These are phyloP conservation scores for Bombus polaris DNA, from an alignment of 1,140 invertebrate genomes.

Conservation along the genomic window DNA sequence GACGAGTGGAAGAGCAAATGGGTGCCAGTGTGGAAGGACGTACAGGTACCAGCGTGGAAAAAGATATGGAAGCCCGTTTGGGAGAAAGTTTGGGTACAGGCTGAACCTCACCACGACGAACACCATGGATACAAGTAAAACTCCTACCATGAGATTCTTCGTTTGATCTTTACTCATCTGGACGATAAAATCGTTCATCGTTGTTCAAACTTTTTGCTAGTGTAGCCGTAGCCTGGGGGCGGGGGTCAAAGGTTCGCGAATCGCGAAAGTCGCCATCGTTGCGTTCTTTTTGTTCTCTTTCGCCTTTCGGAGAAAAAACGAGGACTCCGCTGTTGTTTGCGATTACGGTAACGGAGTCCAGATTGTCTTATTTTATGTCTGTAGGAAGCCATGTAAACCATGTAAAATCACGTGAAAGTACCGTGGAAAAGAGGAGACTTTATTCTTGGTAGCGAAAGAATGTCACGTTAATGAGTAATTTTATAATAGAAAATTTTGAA, in stretches of 20 bases:
- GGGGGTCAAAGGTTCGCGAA: not conserved
- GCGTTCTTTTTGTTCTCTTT: not conserved
- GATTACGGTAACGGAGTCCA: not conserved
- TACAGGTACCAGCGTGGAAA: constrained; percentile 88
- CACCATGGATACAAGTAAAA: constrained; percentile 70
- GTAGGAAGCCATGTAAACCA: not conserved
- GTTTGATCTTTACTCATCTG: constrained; percentile 20
- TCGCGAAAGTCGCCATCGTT: constrained; percentile 6
- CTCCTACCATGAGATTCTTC: not conserved
- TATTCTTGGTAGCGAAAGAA: not conserved
- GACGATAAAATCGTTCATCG: not conserved
- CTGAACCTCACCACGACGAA: constrained; percentile 83
- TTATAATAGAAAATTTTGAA: not conserved
- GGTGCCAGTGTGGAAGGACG: constrained; percentile 88
- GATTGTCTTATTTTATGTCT: not conserved
- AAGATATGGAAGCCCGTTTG: constrained; percentile 90
- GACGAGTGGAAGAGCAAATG: constrained; percentile 89
- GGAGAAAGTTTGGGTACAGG: constrained; percentile 89
- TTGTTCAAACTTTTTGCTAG: constrained; percentile 8
- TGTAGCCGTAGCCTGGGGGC: not conserved
- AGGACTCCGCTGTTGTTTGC: too few species aligned
- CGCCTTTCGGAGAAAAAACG: not conserved
- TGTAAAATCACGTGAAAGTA: not conserved
- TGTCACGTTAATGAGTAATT: not conserved
- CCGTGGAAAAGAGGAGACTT: not conserved